These are phyloP conservation scores for Glaucidium brasilianum DNA, from an alignment of 2,113 vertebrate species.

Conservation along the genomic window DNA sequence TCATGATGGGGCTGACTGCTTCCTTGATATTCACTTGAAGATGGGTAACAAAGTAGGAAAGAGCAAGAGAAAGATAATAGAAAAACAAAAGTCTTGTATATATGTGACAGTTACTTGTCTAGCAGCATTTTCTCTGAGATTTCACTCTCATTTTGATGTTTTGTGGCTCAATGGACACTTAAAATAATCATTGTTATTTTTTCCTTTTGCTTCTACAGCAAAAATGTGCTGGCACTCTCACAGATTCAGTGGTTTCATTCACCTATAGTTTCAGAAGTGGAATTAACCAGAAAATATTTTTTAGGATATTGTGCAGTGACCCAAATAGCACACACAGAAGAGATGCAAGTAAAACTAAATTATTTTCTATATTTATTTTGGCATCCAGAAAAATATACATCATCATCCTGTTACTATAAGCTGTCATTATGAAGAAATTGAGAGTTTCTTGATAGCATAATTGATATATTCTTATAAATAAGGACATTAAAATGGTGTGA, in stretches of 20 bases:
- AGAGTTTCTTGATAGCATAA: background rate
- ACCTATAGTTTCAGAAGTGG: background rate
- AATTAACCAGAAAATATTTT: background rate
- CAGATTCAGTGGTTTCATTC: background rate
- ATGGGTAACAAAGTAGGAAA: background rate
- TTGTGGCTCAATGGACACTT: background rate
- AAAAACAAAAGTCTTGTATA: slow-evolving; percentile 3
- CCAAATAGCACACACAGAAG: background rate
- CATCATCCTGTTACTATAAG: background rate
- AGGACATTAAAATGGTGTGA: background rate
- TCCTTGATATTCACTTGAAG: background rate
- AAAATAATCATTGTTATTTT: background rate
- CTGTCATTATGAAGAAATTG: background rate
- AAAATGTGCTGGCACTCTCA: background rate
- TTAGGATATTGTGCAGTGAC: background rate
- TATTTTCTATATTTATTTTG: background rate
- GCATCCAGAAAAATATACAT: background rate
- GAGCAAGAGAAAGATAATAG: background rate
- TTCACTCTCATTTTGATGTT: background rate
- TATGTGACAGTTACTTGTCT: background rate
- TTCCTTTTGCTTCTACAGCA: background rate
- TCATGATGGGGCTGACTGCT: background rate
- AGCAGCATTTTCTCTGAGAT: background rate
- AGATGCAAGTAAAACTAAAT: background rate
- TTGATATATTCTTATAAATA: background rate